Evolutionary conservation across 2,113 vertebrate species (phyloP).

Genomic region (Campylorhamphus procurvoides): DNA sequence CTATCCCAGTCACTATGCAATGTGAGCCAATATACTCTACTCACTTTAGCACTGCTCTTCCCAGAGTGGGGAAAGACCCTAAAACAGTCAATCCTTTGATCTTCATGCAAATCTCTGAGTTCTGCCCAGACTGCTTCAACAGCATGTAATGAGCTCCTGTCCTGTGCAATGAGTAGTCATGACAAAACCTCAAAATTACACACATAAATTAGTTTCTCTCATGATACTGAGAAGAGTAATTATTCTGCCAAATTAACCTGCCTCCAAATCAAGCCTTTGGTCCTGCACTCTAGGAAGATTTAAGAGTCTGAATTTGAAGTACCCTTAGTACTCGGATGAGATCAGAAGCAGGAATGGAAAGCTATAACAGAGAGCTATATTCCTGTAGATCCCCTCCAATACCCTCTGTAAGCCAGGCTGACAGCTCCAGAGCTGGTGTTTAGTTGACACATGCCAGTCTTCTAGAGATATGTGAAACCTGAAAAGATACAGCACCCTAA

Average conservation of each 20-base stretch:
- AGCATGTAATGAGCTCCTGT: not conserved
- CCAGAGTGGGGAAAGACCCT: not conserved
- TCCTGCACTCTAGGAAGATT: not conserved
- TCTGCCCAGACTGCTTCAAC: not conserved
- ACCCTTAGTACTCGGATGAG: not conserved
- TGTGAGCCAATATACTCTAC: not conserved
- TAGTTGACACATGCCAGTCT: not conserved
- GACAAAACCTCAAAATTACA: not conserved
- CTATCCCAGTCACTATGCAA: not conserved
- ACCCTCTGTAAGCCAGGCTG: not conserved
- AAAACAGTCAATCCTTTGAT: not conserved
- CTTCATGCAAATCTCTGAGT: not conserved
- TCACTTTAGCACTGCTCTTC: not conserved
- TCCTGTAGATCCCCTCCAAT: not conserved
- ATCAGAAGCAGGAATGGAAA: not conserved
- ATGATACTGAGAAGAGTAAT: not conserved
- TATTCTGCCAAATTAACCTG: constrained; percentile 23
- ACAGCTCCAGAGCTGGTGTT: not conserved
- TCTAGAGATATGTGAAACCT: not conserved
- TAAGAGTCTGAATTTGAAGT: not conserved
- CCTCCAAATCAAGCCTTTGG: constrained; percentile 10
- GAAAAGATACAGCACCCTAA: not conserved
- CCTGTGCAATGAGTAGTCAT: not conserved
- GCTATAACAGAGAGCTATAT: not conserved
- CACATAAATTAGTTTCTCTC: constrained; percentile 9